A percentile compares a stretch with the other conserved stretches of the same genome.
Evolutionary conservation across 1,140 invertebrate genomes (phyloP).

Genomic region (Drosophila equinoxialis): DNA sequence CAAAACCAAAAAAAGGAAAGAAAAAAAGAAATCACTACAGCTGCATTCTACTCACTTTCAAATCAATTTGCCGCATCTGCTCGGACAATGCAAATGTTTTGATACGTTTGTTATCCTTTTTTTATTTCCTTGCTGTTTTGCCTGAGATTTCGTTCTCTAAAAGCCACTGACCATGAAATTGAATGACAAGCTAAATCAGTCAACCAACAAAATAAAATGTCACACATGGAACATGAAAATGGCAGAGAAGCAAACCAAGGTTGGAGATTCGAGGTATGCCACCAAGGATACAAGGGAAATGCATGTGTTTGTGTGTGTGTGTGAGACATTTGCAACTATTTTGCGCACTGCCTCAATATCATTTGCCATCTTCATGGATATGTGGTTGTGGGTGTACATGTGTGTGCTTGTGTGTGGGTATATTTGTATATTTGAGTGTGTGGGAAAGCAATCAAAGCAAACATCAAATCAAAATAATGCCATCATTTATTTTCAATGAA

Average conservation of each 20-base stretch:
- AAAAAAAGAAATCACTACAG: conserved; percentile 30
- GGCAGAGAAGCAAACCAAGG: conserved; percentile 3
- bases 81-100: conserved; percentile 56
- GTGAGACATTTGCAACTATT: conserved; percentile 58
- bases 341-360: conserved; percentile 71
- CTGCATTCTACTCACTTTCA: conserved; percentile 49
- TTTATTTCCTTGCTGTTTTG: conserved; percentile 29
- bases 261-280: not conserved
- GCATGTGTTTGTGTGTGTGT: conserved; percentile 32
- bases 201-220: conserved; percentile 74
- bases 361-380: conserved; percentile 38
- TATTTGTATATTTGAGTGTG: not conserved
- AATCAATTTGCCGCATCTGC: conserved; percentile 64
- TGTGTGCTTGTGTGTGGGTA: conserved; percentile 13
- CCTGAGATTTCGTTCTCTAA: conserved; percentile 37
- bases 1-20: not conserved
- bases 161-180: conserved; percentile 76
- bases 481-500: conserved; percentile 80
- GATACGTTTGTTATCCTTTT: conserved; percentile 23
- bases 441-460: conserved; percentile 74
- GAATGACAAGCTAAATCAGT: conserved; percentile 78
- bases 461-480: conserved; percentile 80
- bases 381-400: not conserved
- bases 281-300: conserved; percentile 1
- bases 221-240: conserved; percentile 44